These are phyloP conservation scores for Thunnus maccoyii DNA, from an alignment of 2,113 vertebrate species.

Conservation along the genomic window DNA sequence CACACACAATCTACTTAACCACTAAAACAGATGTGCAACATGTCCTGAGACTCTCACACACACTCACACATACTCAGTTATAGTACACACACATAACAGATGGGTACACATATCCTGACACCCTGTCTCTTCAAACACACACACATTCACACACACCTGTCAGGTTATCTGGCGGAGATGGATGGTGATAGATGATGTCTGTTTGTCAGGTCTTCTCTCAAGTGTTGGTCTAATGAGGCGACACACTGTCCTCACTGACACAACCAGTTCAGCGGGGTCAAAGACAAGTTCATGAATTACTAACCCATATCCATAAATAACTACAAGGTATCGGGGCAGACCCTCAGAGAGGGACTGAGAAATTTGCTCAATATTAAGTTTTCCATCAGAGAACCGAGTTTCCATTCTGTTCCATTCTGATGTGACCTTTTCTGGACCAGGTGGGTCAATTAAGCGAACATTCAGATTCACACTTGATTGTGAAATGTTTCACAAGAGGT, in stretches of 20 bases:
- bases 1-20: background rate
- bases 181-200: conserved; percentile 45
- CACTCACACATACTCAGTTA: background rate
- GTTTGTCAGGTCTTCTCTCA: conserved; percentile 40
- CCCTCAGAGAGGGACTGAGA: conserved; percentile 18
- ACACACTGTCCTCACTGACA: conserved; percentile 49
- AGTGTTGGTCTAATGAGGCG: conserved; percentile 52
- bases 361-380: conserved; percentile 6
- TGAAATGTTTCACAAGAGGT: background rate
- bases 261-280: conserved; percentile 54
- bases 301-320: conserved; percentile 70
- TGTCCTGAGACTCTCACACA: background rate
- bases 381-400: conserved; percentile 12
- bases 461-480: background rate
- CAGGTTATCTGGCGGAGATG: conserved; percentile 25
- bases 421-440: background rate
- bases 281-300: conserved; percentile 47
- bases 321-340: conserved; percentile 36
- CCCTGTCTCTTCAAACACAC: background rate
- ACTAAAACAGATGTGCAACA: conserved; percentile 27
- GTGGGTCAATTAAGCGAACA: background rate
- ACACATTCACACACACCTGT: conserved; percentile 44
- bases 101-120: background rate
- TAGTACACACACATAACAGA: background rate
- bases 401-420: conserved; percentile 6